Percentiles rank a stretch among this genome's conserved stretches.
These are phyloP conservation scores for Numenius phaeopus DNA, from an alignment of 2,797 vertebrate genomes.

Conservation along the genomic window DNA sequence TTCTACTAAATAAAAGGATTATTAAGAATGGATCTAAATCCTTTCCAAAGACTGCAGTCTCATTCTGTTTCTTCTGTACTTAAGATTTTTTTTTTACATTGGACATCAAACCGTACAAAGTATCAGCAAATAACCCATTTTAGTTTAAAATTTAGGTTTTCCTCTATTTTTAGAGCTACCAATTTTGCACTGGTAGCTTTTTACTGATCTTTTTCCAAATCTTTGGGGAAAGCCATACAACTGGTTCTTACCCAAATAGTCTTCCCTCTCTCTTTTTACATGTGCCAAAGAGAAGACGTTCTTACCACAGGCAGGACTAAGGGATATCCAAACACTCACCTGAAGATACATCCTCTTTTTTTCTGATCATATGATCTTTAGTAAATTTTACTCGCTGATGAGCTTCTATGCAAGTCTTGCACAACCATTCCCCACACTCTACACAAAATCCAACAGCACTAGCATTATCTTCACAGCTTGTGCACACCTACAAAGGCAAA, in stretches of 20 bases:
- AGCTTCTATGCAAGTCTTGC: conserved; percentile 98
- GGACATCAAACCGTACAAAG: background rate
- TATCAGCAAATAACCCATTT: background rate
- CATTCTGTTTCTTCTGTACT: background rate
- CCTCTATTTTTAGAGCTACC: background rate
- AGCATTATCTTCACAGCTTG: conserved; percentile 97
- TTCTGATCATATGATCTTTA: conserved; percentile 97
- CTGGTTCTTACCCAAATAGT: background rate
- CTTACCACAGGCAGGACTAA: background rate
- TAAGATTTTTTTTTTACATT: background rate
- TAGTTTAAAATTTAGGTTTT: background rate
- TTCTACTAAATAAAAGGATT: background rate
- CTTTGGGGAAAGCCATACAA: background rate
- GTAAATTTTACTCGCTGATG: conserved; percentile 99
- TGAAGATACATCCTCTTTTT: conserved; percentile 92
- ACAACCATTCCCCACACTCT: conserved; percentile 97
- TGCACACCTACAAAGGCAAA: conserved; percentile 88
- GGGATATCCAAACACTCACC: conserved; percentile 77
- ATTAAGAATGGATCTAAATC: background rate
- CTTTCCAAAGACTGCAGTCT: background rate
- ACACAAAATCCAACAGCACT: conserved; percentile 96
- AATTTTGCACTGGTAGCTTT: background rate
- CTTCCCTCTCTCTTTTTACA: background rate
- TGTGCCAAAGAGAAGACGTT: rapidly evolving
- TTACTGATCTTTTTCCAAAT: background rate